These are phyloP conservation scores for Psephotus haematonotus DNA, from an alignment of 2,113 vertebrate species.

Conservation along the genomic window DNA sequence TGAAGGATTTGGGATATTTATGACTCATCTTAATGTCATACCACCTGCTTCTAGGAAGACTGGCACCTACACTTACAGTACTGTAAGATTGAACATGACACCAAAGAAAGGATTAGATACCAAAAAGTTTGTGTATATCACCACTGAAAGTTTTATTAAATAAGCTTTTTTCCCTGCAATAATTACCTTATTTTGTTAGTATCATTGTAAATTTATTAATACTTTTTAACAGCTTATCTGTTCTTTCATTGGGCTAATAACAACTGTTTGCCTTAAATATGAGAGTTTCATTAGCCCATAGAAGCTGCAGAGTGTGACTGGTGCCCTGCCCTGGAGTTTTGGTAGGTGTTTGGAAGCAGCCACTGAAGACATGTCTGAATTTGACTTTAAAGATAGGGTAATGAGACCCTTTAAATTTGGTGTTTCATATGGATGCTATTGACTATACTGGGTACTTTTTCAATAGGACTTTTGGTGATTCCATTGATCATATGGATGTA, in stretches of 20 bases:
- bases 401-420: neutral
- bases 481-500: neutral
- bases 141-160: neutral
- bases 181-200: neutral
- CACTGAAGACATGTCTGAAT: neutral
- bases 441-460: neutral
- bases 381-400: neutral
- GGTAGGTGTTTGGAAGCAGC: neutral
- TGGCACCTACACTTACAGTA: neutral
- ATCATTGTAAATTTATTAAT: neutral
- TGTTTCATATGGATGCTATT: neutral
- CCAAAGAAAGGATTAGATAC: neutral
- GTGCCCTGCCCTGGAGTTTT: neutral
- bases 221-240: neutral
- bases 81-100: neutral
- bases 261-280: neutral
- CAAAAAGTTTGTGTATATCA: neutral
- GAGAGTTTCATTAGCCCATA: neutral
- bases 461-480: neutral
- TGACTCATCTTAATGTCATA: neutral
- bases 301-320: neutral
- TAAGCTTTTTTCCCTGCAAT: neutral
- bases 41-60: neutral
- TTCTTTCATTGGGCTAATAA: neutral
- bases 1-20: neutral